Base-by-base conservation (phyloP, 2,113 vertebrate genomes). In the Elachura formosa region DNA sequence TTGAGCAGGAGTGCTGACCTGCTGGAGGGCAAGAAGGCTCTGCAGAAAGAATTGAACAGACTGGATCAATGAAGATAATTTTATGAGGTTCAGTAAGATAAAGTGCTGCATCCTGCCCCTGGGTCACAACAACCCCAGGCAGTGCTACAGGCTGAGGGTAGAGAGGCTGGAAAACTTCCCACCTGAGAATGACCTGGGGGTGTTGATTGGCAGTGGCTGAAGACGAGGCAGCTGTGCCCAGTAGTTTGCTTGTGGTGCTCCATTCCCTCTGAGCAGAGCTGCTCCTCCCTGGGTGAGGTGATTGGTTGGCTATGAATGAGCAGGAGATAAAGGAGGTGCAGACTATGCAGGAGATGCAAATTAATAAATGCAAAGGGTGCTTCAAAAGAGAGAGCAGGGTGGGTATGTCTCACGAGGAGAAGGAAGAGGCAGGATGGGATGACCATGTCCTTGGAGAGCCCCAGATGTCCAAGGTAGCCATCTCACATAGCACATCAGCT, bases 301-400 rank as follows among this genome's bases (percentile, higher is more conserved):
- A 29, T 40, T 2, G 1, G 10, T 29, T 52, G 23, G 43, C 23
- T 46, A 5, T 0, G 0, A 29, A 31, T 64, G 13, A 51, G 31
- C n/a, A 81, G 14, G 23, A 86, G n/a, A n/a, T 54, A 88, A 74
- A 58, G 26, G 40, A 76, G 38, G 23, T 4, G 3, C 5, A 41
- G 23, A 12, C 5, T 54, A 3, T 10, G 5, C 31, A 63, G 61
- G 33, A 34, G 38, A 24, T 28, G 36, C 34, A 46, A 49, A 61
- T 14, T 91, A 82, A 38, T 24, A 21, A 85, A 52, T 49, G 23
- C 11, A 34, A 62, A 62, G 7, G 7, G 12, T 12, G 25, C 11
- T 72, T 77, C 73, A 72, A 52, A 79, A 68, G 34, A 67, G 21
- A 12, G 6, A 52, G 72, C 25, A n/a, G 6, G 8, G 4, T 11